Evolutionary conservation across 2,888 invertebrate species (phyloP), one percentile per base, ranked within the genome.

Genomic region (Abrostola tripartita): DNA sequence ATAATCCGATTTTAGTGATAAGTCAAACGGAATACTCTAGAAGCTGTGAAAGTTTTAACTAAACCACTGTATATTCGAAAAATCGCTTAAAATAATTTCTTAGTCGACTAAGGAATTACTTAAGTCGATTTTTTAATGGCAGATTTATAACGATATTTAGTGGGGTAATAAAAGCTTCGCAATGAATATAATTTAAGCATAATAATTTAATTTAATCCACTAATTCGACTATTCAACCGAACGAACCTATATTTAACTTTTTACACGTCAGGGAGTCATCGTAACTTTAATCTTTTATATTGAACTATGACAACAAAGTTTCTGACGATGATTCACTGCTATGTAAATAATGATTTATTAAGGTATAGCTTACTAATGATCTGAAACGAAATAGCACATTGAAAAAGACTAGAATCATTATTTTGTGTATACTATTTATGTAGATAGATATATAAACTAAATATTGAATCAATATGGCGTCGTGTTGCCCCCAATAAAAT

Each of bases 401-500:
- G 65, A 71, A 74, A 75, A 78, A 78, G 76, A 78, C 76, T 78
- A 82, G 76, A 84, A 83, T 76, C 78, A 81, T 87, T 90, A 89
- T 90, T 90, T 91, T 91, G 87, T 88, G 87, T 88, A 89, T 80
- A 83, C 81, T 81, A 65, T 90, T 81, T 88, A 85, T 81, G 78
- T 74, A 73, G 71, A 76, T 74, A 81, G 74, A 74, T 35, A 64
- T 69, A 62, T 71, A 64, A n/a, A 71, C 59, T 65, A 62, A 68
- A 74, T 77, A 79, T 71, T 78, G 62, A 70, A 73, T 76, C 62
- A 57, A 76, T 67, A 71, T 81, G 66, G 50, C 68, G 65, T 69
- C 66, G 63, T 67, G 53, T 56, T 75, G 71, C 70, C 71, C 74
- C 74, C 66, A 79, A 78, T 62, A 61, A 71, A 63, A 12, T 70